Evolutionary conservation across 2,797 vertebrate species (phyloP), one percentile per base, ranked within the genome.

Genomic region (Sebastes goodei): DNA sequence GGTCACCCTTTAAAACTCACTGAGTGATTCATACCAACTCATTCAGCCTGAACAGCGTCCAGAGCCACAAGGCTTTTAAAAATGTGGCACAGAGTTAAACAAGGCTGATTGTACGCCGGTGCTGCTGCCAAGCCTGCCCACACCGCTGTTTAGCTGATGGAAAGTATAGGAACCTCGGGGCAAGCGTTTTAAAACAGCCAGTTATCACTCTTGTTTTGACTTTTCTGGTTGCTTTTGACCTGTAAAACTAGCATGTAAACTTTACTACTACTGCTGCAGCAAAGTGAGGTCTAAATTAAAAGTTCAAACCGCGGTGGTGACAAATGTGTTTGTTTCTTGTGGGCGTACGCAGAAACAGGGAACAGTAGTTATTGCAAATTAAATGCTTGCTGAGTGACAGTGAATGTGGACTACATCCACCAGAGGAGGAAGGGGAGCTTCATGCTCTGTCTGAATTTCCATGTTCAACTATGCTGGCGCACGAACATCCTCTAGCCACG

Each of bases 1-100:
- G 57, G 74, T 90, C 81, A 82, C 62, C 69, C 74, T 86, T 63
- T 60, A 76, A 89, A 91, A 81, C 53, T 63, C 71, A 65, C 59
- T 27, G 73, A 85, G 60, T 88, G 92, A 91, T 91, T 93, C 88
- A 92, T 91, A 79, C 70, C 71, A 74, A 70, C 59, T 89, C 78
- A 85, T 88, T 87, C 52, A 35, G 80, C 63, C 74, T 89, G 83
- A 86, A 83, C 61, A 65, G 62, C 79, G 25, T 86, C 88, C 89
- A 90, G 88, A 90, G 84, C 89, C 90, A 75, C 91, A 90, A 62
- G 59, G 17, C 80, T 66, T 83, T 92, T 53, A 67, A 85, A 86
- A 81, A 91, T 88, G 90, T 89, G 85, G 85, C 84, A 86, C 75
- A 23, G 64, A 82, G 72, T 86, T 82, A 86, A 90, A 88, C 83